Conservation (phyloP, 2,888 invertebrate genomes). For the Oeneis ivallda region DNA sequence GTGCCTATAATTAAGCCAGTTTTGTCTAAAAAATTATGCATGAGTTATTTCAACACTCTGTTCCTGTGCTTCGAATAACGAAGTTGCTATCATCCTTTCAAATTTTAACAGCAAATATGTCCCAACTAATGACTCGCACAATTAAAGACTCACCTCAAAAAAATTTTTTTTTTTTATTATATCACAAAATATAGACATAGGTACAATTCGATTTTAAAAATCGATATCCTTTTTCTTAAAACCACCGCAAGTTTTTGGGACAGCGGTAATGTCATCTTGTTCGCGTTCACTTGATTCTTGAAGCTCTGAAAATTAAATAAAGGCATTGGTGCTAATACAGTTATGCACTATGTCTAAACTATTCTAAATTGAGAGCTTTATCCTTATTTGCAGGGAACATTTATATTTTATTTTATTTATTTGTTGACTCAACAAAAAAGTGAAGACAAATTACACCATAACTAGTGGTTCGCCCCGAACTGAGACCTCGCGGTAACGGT, state of each 20-base stretch:
- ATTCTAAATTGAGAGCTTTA: neutral
- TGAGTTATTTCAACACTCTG: constrained; percentile 29
- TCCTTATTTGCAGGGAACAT: no score
- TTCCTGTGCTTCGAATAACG: no score
- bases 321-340: no score
- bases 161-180: constrained; percentile 26
- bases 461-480: no score
- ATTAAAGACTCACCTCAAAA: neutral
- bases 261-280: constrained; percentile 80
- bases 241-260: constrained; percentile 70
- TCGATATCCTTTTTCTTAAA: constrained; percentile 84
- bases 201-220: constrained; percentile 74
- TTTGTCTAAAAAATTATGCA: constrained; percentile 74
- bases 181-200: constrained; percentile 37
- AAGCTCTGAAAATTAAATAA: constrained; percentile 75
- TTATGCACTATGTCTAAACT: no score
- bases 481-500: no score
- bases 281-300: constrained; percentile 84
- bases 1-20: constrained; percentile 81
- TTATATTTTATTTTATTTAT: no score
- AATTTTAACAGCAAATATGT: neutral
- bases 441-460: no score
- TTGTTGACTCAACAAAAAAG: no score
- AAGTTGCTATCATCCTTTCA: neutral
- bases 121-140: neutral